These are phyloP conservation scores for Staurois parvus DNA, from an alignment of 2,797 vertebrate genomes.

Conservation along the genomic window DNA sequence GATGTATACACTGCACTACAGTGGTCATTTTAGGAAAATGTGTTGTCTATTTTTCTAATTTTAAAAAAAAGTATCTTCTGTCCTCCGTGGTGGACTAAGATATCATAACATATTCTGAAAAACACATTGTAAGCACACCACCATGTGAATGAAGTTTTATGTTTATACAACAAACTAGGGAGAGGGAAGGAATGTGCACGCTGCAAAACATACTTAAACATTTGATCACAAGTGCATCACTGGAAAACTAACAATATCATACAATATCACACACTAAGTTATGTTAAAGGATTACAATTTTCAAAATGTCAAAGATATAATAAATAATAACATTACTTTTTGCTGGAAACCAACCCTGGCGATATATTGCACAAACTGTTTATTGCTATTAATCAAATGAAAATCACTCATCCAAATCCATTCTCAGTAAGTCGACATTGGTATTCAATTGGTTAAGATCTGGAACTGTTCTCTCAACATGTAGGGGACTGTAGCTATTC, in stretches of 20 bases:
- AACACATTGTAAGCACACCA: background rate
- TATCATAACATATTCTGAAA: background rate
- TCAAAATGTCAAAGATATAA: background rate
- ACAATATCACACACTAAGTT: background rate
- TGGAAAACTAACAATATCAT: background rate
- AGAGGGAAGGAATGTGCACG: background rate
- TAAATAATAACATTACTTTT: background rate
- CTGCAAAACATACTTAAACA: background rate
- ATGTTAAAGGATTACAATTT: background rate
- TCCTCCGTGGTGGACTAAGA: background rate
- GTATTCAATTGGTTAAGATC: conserved; percentile 28
- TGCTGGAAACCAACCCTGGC: conserved; percentile 8
- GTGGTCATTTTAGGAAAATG: background rate
- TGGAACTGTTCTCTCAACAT: conserved; percentile 22
- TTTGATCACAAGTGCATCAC: background rate
- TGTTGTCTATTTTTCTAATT: background rate
- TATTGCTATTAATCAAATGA: background rate
- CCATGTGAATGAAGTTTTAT: background rate
- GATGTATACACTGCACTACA: conserved; percentile 51
- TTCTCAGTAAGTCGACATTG: conserved; percentile 53
- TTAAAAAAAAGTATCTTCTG: background rate
- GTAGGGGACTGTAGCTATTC: conserved; percentile 43
- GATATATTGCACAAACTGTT: background rate
- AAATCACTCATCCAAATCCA: background rate
- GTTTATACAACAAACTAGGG: background rate